Percentiles rank a stretch among this genome's conserved stretches.
phyloP scores from a whole-genome alignment of 2,888 invertebrate species.

The Syritta pipiens region DNA sequence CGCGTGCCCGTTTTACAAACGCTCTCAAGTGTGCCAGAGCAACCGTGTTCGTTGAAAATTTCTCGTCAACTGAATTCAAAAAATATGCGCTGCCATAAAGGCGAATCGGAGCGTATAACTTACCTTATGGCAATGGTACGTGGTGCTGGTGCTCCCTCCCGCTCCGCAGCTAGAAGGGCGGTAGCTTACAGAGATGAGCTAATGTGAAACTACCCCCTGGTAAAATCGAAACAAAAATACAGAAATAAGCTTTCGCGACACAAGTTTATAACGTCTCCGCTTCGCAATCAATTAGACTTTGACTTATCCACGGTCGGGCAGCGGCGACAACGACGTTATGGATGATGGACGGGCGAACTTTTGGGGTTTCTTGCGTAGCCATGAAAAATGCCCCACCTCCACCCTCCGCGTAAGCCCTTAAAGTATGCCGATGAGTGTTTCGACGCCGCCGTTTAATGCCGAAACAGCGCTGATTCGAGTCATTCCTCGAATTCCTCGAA shows the following conservation, averaged over 20 bases:
- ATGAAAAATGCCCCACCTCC: conserved; percentile 13
- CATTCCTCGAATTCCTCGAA: conserved; percentile 54
- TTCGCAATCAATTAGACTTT: conserved; percentile 47
- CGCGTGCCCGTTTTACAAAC: no score
- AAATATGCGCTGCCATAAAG: conserved; percentile 32
- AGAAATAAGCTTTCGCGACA: conserved; percentile 46
- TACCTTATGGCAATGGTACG: conserved; percentile 20
- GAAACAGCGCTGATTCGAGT: conserved; percentile 36
- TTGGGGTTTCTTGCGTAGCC: conserved; percentile 50
- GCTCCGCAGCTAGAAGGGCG: conserved; percentile 7
- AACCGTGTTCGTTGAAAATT: conserved; percentile 49
- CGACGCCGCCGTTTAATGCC: conserved; percentile 18
- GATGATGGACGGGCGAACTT: conserved; percentile 41
- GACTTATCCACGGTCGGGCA: conserved; percentile 42
- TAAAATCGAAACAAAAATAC: no score
- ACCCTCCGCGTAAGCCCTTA: conserved; percentile 39
- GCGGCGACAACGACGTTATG: neutral
- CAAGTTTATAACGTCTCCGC: conserved; percentile 34
- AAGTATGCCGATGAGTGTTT: conserved; percentile 41
- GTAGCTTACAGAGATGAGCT: conserved; percentile 39
- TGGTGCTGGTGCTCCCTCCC: conserved; percentile 32
- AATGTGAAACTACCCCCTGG: conserved; percentile 29
- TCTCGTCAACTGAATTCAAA: conserved; percentile 43
- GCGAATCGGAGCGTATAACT: conserved; percentile 23
- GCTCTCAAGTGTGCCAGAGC: no score